Conservation (phyloP, 2,113 vertebrate genomes). For the Rattus norvegicus region GRCr8 NC_086036.1:7976501-7977000, state of each 20-base stretch:
- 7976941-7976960: not conserved
- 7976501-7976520: not conserved
- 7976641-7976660: not conserved
- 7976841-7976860: not conserved
- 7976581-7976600: not conserved
- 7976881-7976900: not conserved
- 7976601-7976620: not conserved
- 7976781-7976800: not conserved
- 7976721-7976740: not conserved
- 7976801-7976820: not conserved
- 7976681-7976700: not conserved
- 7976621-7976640: not conserved
- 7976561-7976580: not conserved
- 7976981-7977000: accelerated
- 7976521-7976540: not conserved
- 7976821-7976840: not conserved
- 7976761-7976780: not conserved
- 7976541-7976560: not conserved
- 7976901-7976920: not conserved
- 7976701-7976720: not conserved
- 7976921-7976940: not conserved
- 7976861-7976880: not conserved
- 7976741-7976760: not conserved
- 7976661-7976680: not conserved
- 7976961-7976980: not conserved